Evolutionary conservation across 2,797 vertebrate genomes (phyloP), one percentile per base, ranked within the genome.

Genomic region (Betta splendens): DNA sequence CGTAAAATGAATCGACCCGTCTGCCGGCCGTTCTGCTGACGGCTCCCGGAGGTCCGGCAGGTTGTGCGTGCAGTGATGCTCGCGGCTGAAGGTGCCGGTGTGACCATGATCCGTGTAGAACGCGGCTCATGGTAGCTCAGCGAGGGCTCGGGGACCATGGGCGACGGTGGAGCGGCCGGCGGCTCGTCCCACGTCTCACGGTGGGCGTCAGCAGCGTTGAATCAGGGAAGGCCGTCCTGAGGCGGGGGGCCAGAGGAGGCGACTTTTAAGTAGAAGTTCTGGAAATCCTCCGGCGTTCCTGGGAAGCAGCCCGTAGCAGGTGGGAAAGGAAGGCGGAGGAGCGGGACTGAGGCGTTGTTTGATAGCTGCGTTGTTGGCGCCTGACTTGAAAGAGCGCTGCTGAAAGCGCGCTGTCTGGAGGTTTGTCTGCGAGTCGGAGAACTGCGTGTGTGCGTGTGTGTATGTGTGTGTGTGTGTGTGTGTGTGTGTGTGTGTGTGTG

Each of bases 81-180:
- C 54, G 49, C 39, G 50, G 45, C 18, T 66, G 28, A 68, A 56
- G 35, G 60, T 67, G 75, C 65, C 26, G 20, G 5, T 51, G 17
- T 32, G 43, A 23, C 1, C 33, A 67, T 11, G n/a, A n/a, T 44
- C 28, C 51, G 46, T 8, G 2, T n/a, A 25, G 9, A 23, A 11
- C 2, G 20, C 18, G 31, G 50, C 58, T 82, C 79, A 80, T 86
- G 64, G 75, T n/a, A 17, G 63, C 64, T 7, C 29, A 55, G 73
- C 52, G 18, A 35, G 47, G 31, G 64, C 48, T 79, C 57, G 57
- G 39, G 60, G 35, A 62, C 44, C 52, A 56, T 9, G 22, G 21
- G 10, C 38, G 66, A 62, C 23, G 44, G 46, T 62, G 61, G 60
- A 69, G 72, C 21, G 46, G 42, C 42, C 49, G 35, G 28, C 42